Evolutionary conservation across 92 coral and sea anemone genomes (phyloP), one percentile per base, ranked within the genome.

Genomic region (Anthopleura xanthogrammica): DNA sequence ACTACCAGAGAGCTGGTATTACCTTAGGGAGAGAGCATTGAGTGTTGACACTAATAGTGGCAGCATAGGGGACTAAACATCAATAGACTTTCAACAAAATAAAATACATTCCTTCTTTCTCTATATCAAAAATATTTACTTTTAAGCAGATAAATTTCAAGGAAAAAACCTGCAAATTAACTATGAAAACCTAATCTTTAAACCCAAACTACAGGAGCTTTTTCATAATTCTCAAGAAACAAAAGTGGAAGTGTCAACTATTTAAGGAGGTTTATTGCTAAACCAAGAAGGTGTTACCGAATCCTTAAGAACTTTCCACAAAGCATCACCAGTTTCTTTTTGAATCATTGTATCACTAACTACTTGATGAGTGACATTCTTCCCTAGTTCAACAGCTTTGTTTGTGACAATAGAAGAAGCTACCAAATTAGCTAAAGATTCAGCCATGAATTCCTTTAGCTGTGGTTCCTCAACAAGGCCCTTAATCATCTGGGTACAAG

Each of bases 201-300:
- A 43, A 43, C 4, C 50, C 36, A 29, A 29, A 29, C 36, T 29
- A 0, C 36, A 29, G 36, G 36, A 29, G 36, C 36, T 29, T 29
- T 29, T 29, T 29, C 1, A 29, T 29, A 29, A 50, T 6, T 1
- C 54, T 50, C 11, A 2, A 50, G 7, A 6, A 5, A 5, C 54
- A 50, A 50, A 50, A 6, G 7, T 50, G 54, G 54, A 50, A 65
- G 39, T 36, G 13, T 60, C 22, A 16, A n/a, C 72, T 65, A 11
- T 9, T 36, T 29, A 68, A 11, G 17, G 74, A 11, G 74, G 42
- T 42, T 85, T 79, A n/a, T 78, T 64, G 70, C 97, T 89, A 79
- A 97, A 87, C 98, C 98, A 97, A 72, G 93, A 86, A 0, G 99
- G 98, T 7, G 98, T 97, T 3, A 97, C 80, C 0, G 95, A 90